phyloP scores from a whole-genome alignment of 1,140 invertebrate genomes.

The Nixonia krombeini region DNA sequence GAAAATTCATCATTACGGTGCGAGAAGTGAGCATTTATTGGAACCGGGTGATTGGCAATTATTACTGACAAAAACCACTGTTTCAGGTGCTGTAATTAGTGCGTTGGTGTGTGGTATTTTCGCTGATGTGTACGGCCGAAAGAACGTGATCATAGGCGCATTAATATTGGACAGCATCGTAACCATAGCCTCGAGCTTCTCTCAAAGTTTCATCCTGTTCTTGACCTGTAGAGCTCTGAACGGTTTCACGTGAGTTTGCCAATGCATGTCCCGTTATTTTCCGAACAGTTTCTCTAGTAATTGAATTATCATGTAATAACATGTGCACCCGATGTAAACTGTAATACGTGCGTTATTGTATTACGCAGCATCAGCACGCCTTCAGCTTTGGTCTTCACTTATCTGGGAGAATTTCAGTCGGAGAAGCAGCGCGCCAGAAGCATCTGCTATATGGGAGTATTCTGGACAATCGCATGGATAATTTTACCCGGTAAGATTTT shows the following conservation, averaged over 20 bases:
- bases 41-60: too few species aligned
- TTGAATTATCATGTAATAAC: too few species aligned
- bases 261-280: too few species aligned
- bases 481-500: constrained; percentile 74
- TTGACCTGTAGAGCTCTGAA: constrained; percentile 71
- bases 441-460: constrained; percentile 75
- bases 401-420: constrained; percentile 77
- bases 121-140: constrained; percentile 77
- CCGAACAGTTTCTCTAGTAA: too few species aligned
- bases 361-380: constrained; percentile 74
- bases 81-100: constrained; percentile 72
- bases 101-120: constrained; percentile 78
- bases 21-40: too few species aligned
- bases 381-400: constrained; percentile 76
- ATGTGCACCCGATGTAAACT: too few species aligned
- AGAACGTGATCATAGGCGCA: constrained; percentile 75
- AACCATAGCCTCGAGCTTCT: constrained; percentile 68
- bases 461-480: constrained; percentile 76
- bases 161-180: constrained; percentile 75
- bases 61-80: constrained; percentile 4
- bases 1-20: too few species aligned
- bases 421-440: constrained; percentile 72
- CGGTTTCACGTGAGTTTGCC: constrained; percentile 75
- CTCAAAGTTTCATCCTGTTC: constrained; percentile 71
- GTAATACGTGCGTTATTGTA: too few species aligned